Conservation (phyloP, 2,888 invertebrate genomes). For the Siphlonurus alternatus region DNA sequence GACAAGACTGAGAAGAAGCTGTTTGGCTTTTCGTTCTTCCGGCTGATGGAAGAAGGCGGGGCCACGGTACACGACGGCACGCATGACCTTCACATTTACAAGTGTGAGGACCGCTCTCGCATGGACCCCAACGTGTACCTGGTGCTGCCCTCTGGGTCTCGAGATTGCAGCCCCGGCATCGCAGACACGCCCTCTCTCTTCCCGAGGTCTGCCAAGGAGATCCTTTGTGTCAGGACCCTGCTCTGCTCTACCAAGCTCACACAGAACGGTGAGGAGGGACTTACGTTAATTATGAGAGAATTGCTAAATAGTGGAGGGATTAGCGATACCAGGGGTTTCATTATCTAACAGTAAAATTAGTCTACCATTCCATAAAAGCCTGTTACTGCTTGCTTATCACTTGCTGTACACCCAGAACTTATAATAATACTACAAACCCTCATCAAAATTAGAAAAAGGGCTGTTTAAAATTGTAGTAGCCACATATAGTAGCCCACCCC, state of each 20-base stretch:
- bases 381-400: too few species aligned
- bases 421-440: too few species aligned
- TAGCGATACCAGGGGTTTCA: not conserved
- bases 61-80: constrained; percentile 75
- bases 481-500: too few species aligned
- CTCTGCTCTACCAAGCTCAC: constrained; percentile 94
- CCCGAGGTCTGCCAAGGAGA: constrained; percentile 68
- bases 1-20: constrained; percentile 82
- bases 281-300: not conserved
- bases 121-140: constrained; percentile 39
- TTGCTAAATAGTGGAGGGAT: not conserved
- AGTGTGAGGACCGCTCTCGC: constrained; percentile 70
- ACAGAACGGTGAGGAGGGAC: constrained; percentile 54
- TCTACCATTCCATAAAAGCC: too few species aligned
- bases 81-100: constrained; percentile 83
- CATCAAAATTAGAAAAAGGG: too few species aligned
- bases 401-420: too few species aligned
- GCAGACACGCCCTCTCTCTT: constrained; percentile 26
- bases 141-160: constrained; percentile 29
- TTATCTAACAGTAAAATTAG: not conserved
- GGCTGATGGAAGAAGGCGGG: constrained; percentile 79
- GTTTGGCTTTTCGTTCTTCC: constrained; percentile 79
- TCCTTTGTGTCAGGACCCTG: constrained; percentile 61
- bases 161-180: constrained; percentile 26
- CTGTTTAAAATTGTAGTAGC: too few species aligned